Conservation (phyloP, 2,888 invertebrate genomes). For the Balanococcus diminutus region DNA sequence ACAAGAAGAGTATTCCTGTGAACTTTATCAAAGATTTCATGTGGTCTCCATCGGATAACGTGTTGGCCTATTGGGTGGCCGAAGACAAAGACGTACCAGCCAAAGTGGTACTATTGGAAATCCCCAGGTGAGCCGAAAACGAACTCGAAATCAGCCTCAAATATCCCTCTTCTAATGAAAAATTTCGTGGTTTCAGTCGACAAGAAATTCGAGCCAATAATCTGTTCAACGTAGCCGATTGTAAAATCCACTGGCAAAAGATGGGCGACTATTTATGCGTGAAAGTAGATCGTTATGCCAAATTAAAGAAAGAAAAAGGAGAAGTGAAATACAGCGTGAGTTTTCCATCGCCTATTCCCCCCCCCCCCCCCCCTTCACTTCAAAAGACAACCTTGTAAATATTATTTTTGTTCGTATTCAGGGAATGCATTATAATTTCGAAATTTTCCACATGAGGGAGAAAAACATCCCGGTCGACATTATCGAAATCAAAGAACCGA, state of each 20-base stretch:
- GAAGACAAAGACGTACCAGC: conserved; percentile 97
- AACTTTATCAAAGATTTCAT: conserved; percentile 90
- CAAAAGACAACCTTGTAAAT: background rate
- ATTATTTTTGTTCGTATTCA: conserved; percentile 59
- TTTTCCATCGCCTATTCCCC: conserved; percentile 54
- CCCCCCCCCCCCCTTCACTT: background rate
- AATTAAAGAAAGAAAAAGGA: conserved; percentile 91
- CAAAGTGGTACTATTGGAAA: conserved; percentile 87
- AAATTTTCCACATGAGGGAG: conserved; percentile 98
- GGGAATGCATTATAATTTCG: conserved; percentile 98
- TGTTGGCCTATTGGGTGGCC: conserved; percentile 97
- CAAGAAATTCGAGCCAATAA: conserved; percentile 91
- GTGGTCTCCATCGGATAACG: conserved; percentile 97
- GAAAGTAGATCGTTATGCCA: conserved; percentile 87
- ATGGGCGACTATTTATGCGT: conserved; percentile 97
- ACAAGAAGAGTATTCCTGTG: conserved; percentile 93
- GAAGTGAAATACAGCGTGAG: conserved; percentile 87
- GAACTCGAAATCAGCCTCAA: background rate
- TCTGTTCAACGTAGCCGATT: conserved; percentile 96
- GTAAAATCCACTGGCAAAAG: conserved; percentile 99
- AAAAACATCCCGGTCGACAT: conserved; percentile 98
- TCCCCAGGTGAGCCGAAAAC: conserved; percentile 74
- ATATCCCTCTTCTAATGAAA: background rate
- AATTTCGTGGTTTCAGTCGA: conserved; percentile 64
- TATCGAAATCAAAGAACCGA: conserved; percentile 91